Evolutionary conservation across 2,888 invertebrate species (phyloP), one percentile per base, ranked within the genome.

Genomic region (Epinotia bilunana): DNA sequence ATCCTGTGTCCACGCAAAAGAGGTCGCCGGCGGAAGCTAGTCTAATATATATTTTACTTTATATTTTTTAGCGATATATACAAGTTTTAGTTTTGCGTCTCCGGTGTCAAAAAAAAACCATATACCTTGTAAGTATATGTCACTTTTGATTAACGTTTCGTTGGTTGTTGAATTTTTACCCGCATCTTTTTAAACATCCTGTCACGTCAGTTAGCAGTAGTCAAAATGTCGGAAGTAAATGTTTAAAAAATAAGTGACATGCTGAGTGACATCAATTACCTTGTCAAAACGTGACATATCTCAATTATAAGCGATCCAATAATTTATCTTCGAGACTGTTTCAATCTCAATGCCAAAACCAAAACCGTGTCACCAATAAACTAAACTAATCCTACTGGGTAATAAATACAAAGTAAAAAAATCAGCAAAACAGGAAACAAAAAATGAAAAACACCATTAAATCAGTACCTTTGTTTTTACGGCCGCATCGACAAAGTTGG

Each of bases 401-500:
- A 13, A 53, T 16, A 53, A 16, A 49, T 16, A 3, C 12, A 49
- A 70, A 9, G 13, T 60, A 70, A 70, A 58, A 58, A 64, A 60
- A 39, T 64, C 39, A 43, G 12, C 39, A 75, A 55, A 72, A 60
- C 61, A 67, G 60, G 61, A 55, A 65, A 67, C 61, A 72, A 75
- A 71, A 75, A 65, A 65, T 49, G 64, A 60, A 65, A 73, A 71
- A 73, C 64, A 67, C 5, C 74, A 57, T 74, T 64, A 67, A 53
- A 67, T 60, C 68, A 74, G 46, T 71, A 77, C 76, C 77, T 71
- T 76, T 72, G 68, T 72, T 76, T 76, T 68, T 43, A 63, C 62
- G 53, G 55, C 11, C n/a, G 58, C 39, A 76, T 78, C 73, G 76
- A 63, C 77, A 65, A 78, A 80, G 76, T 79, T 79, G 69, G 76